Evolutionary conservation across 2,797 vertebrate species (phyloP).

Genomic region (Leptoclinus maculatus): DNA sequence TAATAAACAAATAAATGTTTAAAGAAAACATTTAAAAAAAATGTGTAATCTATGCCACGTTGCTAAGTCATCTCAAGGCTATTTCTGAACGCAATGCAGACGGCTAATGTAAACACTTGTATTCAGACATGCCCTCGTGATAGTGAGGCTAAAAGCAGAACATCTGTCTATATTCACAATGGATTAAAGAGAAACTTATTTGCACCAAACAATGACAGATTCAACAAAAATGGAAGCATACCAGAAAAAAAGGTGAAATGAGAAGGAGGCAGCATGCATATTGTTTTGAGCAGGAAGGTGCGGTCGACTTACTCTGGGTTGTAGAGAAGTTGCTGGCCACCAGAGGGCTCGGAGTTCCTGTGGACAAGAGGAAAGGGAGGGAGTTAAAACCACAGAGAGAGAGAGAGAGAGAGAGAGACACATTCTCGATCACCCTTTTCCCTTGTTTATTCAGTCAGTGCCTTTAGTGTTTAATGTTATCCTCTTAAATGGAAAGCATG

Average conservation of each 20-base stretch:
- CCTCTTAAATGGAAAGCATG: not conserved
- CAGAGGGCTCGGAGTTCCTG: constrained; percentile 92
- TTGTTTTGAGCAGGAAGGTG: constrained; percentile 48
- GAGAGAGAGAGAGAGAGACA: not conserved
- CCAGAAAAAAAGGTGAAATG: constrained; percentile 45
- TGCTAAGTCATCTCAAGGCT: not conserved
- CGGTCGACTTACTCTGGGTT: constrained; percentile 89
- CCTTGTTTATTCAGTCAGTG: constrained; percentile 27
- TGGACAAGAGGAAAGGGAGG: constrained; percentile 68
- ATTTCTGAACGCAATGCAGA: constrained; percentile 21
- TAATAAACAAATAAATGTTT: not conserved
- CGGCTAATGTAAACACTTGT: constrained; percentile 16
- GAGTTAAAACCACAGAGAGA: constrained; percentile 34
- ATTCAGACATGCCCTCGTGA: constrained; percentile 13
- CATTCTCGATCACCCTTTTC: constrained; percentile 12
- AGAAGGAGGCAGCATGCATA: constrained; percentile 38
- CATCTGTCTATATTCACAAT: constrained; percentile 28
- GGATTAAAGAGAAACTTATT: constrained; percentile 26
- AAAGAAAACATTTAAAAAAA: not conserved
- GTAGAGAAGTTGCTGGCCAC: constrained; percentile 89
- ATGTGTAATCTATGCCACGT: not conserved
- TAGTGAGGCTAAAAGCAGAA: constrained; percentile 38
- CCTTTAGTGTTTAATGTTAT: constrained; percentile 2
- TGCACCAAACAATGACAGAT: constrained; percentile 35
- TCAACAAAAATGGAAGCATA: constrained; percentile 30